These are phyloP conservation scores for Diarsia brunnea DNA, from an alignment of 2,888 invertebrate genomes.

Conservation along the genomic window DNA sequence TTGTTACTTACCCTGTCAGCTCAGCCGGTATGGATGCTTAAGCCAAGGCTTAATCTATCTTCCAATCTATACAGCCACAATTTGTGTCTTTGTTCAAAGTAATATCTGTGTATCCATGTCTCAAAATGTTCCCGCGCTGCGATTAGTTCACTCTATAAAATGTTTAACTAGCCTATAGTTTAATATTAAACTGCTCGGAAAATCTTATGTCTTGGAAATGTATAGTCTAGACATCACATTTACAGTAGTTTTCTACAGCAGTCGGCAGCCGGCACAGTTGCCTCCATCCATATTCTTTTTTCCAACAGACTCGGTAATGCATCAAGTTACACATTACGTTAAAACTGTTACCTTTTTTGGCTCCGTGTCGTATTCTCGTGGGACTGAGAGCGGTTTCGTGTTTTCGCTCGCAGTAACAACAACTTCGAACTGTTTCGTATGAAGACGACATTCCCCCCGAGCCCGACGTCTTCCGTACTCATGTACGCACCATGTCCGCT, in stretches of 20 bases:
- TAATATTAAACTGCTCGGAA: constrained; percentile 16
- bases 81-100: constrained; percentile 35
- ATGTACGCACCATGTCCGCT: constrained; percentile 38
- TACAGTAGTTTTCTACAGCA: neutral
- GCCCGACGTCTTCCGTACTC: constrained; percentile 38
- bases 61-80: constrained; percentile 32
- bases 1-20: constrained; percentile 74
- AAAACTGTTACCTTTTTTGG: constrained; percentile 50
- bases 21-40: constrained; percentile 59
- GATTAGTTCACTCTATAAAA: constrained; percentile 31
- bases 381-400: constrained; percentile 62
- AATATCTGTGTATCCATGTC: constrained; percentile 19
- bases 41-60: constrained; percentile 58
- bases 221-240: constrained; percentile 1
- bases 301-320: constrained; percentile 1
- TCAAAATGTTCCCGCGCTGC: constrained; percentile 25
- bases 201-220: neutral
- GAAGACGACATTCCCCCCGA: constrained; percentile 48
- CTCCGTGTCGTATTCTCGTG: constrained; percentile 49
- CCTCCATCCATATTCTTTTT: constrained; percentile 14
- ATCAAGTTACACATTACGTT: constrained; percentile 50
- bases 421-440: constrained; percentile 51
- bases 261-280: neutral
- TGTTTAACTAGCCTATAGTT: constrained; percentile 27
- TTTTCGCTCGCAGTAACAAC: constrained; percentile 55